Base-by-base conservation (phyloP, 2,888 invertebrate genomes). In the Cheilosia soror region DNA sequence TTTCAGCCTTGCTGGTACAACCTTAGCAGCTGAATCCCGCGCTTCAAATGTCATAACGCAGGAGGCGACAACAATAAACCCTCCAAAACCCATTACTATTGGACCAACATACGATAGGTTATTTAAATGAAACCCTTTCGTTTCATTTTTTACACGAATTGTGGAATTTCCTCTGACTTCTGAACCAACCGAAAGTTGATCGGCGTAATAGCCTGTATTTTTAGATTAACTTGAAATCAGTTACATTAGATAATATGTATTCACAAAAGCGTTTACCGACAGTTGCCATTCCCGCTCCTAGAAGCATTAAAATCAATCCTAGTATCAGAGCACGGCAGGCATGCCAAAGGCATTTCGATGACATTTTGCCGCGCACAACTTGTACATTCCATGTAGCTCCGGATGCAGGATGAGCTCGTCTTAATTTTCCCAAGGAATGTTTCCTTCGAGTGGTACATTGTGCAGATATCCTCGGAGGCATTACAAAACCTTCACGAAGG, bases 31-130 rank as follows among this genome's bases (percentile, higher is more conserved):
- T 84, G 97, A 97, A 92, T 99, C 99, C 3, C 98, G 94, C 0
- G 98, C 98, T 91, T 99, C 99, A 90, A 99, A 98, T n/a, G 98
- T 99, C 96, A 99, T 98, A 68, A 99, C 99, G 90, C 98, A 98
- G 0, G 98, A 98, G 37, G 98, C 98, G 27, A 99, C 98, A 49
- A 99, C 97, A 88, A 98, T 97, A 91, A 99, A 99, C 47, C 97
- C 98, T 92, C 99, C 98, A 83, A 98, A 96, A 37, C 99, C 99
- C 98, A 99, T 99, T 68, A 99, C 96, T 87, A 98, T 97, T 2
- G 99, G 99, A 0, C 99, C 99, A n/a, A 98, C 96, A 91, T 98
- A 99, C 0, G 98, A 97, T 68, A 98, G 93, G 90, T 97, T 97
- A 92, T 97, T 97, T 87, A 97, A 94, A 90, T 97, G 97, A 91